Evolutionary conservation across 2,888 invertebrate genomes (phyloP).

Genomic region (Pachydiplax longipennis): DNA sequence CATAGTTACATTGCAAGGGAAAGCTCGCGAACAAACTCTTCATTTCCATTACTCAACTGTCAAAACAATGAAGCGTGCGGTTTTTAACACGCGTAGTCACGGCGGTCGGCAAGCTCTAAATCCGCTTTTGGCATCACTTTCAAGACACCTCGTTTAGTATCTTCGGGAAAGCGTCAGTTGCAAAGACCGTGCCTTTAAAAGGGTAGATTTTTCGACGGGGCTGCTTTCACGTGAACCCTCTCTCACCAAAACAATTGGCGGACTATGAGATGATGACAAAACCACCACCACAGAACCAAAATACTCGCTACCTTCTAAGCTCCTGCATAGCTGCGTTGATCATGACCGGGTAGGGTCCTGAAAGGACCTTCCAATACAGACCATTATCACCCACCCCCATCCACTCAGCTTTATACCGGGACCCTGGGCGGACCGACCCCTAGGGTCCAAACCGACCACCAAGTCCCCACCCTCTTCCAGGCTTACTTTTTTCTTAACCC

Average conservation of each 20-base stretch:
- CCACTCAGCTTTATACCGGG: not conserved
- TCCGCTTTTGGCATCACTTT: too few relatives aligned
- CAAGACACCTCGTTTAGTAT: not conserved
- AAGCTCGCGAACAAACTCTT: too few relatives aligned
- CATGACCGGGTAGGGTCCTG: not conserved
- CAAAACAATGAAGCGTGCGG: too few relatives aligned
- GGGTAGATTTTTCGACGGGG: not conserved
- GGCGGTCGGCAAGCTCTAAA: too few relatives aligned
- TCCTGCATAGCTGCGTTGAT: not conserved
- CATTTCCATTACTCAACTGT: too few relatives aligned
- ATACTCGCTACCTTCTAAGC: not conserved
- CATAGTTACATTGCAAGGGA: too few relatives aligned
- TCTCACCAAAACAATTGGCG: not conserved
- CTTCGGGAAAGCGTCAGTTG: not conserved
- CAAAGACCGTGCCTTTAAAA: not conserved
- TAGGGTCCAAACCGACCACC: slow-evolving; percentile 36
- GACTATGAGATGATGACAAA: not conserved
- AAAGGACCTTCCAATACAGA: not conserved
- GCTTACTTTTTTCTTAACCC: not conserved
- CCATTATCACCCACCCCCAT: slow-evolving; percentile 21
- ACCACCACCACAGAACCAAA: not conserved
- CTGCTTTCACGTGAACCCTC: not conserved
- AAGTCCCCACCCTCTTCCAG: not conserved
- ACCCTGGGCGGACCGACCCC: slow-evolving; percentile 16
- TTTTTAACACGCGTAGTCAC: too few relatives aligned